Conservation (phyloP, 1,140 invertebrate species). For the Leptinotarsa lineolata region DNA sequence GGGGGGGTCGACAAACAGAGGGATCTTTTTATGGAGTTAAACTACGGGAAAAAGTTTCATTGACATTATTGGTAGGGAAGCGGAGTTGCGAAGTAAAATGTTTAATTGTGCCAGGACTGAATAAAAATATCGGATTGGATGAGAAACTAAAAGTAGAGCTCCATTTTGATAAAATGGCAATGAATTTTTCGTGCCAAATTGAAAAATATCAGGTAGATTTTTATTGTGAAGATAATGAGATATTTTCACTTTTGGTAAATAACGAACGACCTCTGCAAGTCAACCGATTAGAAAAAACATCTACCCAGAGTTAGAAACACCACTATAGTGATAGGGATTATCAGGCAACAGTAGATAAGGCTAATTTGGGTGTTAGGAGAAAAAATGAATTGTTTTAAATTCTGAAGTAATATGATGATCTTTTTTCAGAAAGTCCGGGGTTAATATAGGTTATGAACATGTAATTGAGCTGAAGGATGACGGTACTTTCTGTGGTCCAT, state of each 20-base stretch:
- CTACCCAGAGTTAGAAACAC: neutral
- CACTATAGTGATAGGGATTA: too few relatives aligned
- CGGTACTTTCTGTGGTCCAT: neutral
- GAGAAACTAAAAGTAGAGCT: slow-evolving; percentile 2
- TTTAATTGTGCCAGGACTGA: neutral
- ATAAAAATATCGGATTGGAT: slow-evolving; percentile 9
- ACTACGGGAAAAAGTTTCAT: neutral
- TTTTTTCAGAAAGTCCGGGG: slow-evolving; percentile 8
- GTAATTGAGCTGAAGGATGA: slow-evolving; percentile 2
- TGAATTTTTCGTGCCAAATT: neutral
- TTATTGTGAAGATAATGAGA: neutral
- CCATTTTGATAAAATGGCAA: neutral
- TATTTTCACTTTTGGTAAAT: neutral
- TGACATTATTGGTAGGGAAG: too few relatives aligned
- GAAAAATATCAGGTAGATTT: neutral
- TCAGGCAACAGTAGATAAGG: too few relatives aligned
- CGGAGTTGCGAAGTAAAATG: too few relatives aligned
- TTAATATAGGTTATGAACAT: slow-evolving; percentile 2
- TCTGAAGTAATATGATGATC: neutral
- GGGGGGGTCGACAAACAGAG: slow-evolving; percentile 13
- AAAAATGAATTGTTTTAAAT: neutral
- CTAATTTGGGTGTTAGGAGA: too few relatives aligned
- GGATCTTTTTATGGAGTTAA: slow-evolving; percentile 21
- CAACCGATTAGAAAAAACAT: neutral
- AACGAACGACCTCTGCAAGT: neutral